These are phyloP conservation scores for Cheilinus undulatus DNA, from an alignment of 2,113 vertebrate species.

Conservation along the genomic window DNA sequence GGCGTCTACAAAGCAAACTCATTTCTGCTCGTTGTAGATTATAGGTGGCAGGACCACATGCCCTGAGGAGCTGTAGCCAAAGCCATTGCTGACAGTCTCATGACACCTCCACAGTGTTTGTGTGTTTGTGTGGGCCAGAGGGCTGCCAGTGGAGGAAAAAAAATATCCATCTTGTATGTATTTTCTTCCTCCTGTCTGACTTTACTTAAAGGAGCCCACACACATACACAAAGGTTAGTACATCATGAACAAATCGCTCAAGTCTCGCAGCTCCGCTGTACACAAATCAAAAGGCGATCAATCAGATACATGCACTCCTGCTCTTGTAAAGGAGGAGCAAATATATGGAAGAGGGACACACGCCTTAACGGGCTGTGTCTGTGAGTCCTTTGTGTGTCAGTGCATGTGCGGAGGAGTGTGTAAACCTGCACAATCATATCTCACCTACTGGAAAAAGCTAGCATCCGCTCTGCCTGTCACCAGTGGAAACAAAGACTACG, in stretches of 20 bases:
- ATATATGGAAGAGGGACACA: slow-evolving; percentile 10
- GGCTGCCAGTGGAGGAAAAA: neutral
- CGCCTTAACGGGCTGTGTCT: neutral
- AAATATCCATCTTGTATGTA: slow-evolving; percentile 12
- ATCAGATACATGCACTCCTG: slow-evolving; percentile 20
- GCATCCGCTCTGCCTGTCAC: slow-evolving; percentile 52
- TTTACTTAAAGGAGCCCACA: slow-evolving; percentile 23
- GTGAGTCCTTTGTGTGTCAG: slow-evolving; percentile 13
- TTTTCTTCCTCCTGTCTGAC: slow-evolving; percentile 20
- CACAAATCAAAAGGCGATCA: slow-evolving; percentile 3
- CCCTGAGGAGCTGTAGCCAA: slow-evolving; percentile 44
- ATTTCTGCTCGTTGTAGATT: slow-evolving; percentile 63
- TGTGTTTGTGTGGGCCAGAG: neutral
- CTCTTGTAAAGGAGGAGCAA: slow-evolving; percentile 21
- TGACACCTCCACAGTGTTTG: slow-evolving; percentile 27
- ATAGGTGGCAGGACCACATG: slow-evolving; percentile 65
- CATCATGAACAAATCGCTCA: slow-evolving; percentile 37
- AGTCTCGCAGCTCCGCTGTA: slow-evolving; percentile 28
- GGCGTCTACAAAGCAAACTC: slow-evolving; percentile 49
- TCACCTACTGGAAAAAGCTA: slow-evolving; percentile 47
- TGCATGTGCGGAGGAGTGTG: slow-evolving; percentile 3
- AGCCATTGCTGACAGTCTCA: slow-evolving; percentile 49
- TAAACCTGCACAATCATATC: slow-evolving; percentile 52
- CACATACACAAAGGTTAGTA: slow-evolving; percentile 14
- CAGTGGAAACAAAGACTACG: slow-evolving; percentile 59